phyloP scores from a whole-genome alignment of 1,140 invertebrate genomes.

The Pinna nobilis region DNA sequence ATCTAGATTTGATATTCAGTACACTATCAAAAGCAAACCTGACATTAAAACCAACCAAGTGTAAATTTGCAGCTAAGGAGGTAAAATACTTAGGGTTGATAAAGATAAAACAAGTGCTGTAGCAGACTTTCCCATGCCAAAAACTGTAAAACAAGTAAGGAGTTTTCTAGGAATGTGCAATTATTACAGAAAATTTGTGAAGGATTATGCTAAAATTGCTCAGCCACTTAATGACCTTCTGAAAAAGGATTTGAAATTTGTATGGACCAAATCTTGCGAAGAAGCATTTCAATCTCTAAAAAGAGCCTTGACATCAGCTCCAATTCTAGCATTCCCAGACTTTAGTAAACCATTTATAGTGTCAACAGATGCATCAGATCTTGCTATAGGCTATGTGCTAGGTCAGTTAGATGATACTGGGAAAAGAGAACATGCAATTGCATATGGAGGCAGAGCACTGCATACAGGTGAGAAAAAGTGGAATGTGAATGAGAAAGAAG shows the following conservation, averaged over 20 bases:
- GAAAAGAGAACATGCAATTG: no score
- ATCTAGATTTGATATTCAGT: neutral
- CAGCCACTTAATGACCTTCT: constrained; percentile 59
- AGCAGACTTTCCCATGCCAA: neutral
- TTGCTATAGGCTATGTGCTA: constrained; percentile 31
- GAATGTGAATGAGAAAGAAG: constrained; percentile 40
- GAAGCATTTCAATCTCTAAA: neutral
- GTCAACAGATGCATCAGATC: constrained; percentile 31
- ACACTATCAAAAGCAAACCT: neutral
- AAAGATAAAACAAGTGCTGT: neutral
- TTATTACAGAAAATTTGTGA: no score
- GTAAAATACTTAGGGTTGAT: constrained; percentile 5
- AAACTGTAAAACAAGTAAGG: neutral
- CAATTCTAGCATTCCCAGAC: constrained; percentile 16
- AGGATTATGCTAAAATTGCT: neutral
- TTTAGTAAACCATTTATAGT: constrained; percentile 34
- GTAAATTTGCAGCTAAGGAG: neutral
- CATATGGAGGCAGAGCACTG: constrained; percentile 43
- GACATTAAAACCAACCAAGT: neutral
- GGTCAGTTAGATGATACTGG: no score
- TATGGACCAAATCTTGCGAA: neutral
- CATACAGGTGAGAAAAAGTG: constrained; percentile 30
- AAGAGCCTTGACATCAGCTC: neutral
- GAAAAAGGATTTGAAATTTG: constrained; percentile 39
- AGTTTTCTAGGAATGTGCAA: neutral